phyloP scores from a whole-genome alignment of 1,140 invertebrate genomes.

The Meloidogyne exigua region DNA sequence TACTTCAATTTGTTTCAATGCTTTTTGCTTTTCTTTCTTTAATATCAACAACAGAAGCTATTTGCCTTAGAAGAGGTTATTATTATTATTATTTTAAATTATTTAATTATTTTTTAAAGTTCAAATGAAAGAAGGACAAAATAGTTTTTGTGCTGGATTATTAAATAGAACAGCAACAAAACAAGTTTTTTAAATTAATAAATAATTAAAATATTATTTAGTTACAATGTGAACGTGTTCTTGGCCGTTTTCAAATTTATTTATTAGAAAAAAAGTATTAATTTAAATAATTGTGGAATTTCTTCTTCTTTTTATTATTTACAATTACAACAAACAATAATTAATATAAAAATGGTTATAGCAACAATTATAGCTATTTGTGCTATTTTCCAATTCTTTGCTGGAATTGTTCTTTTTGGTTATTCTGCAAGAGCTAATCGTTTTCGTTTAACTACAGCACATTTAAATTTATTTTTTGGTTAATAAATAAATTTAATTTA shows the following conservation, averaged over 20 bases:
- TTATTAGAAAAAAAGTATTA: slow-evolving; percentile 6
- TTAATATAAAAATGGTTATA: slow-evolving; percentile 17
- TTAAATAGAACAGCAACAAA: slow-evolving; percentile 41
- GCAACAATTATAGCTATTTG: slow-evolving; percentile 31
- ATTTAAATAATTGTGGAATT: neutral
- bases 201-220: neutral
- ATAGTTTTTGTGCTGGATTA: slow-evolving; percentile 46
- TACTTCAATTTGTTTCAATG: slow-evolving; percentile 43
- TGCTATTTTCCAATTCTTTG: slow-evolving; percentile 39
- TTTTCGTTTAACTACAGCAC: neutral
- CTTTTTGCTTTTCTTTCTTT: slow-evolving; percentile 37
- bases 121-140: slow-evolving; percentile 35
- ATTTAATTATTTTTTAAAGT: slow-evolving; percentile 21
- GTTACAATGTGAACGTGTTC: slow-evolving; percentile 25
- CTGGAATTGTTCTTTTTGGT: slow-evolving; percentile 36
- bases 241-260: slow-evolving; percentile 21
- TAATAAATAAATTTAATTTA: slow-evolving; percentile 30
- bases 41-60: slow-evolving; percentile 41
- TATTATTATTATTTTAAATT: neutral
- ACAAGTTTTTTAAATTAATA: neutral
- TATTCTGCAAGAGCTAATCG: slow-evolving; percentile 41
- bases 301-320: neutral
- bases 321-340: slow-evolving; percentile 5
- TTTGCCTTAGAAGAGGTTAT: slow-evolving; percentile 40
- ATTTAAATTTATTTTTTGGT: slow-evolving; percentile 2